Percentiles rank a stretch among this genome's conserved stretches.
Evolutionary conservation across 2,113 vertebrate genomes (phyloP).

Genomic region (Cercopithecus mona): DNA sequence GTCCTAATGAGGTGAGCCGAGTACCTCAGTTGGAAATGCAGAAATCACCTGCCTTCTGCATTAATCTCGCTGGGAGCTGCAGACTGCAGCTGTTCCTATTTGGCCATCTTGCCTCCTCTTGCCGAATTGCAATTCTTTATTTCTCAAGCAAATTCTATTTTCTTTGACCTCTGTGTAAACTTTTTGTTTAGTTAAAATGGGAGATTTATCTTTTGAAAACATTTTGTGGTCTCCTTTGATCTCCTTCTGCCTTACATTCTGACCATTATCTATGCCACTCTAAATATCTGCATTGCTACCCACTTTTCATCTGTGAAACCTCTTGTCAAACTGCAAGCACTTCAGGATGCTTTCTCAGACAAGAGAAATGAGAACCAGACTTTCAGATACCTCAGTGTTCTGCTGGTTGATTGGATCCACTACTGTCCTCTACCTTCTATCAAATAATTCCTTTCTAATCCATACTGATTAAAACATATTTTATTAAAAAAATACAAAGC

Average conservation of each 20-base stretch:
- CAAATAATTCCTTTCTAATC: background rate
- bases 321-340: background rate
- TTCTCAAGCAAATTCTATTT: background rate
- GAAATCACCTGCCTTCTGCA: too few species aligned
- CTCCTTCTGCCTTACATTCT: background rate
- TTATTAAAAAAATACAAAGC: background rate
- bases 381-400: background rate
- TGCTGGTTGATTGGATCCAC: background rate
- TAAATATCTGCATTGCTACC: background rate
- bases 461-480: background rate
- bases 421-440: background rate
- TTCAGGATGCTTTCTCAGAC: background rate
- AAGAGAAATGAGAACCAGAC: background rate
- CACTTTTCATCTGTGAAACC: background rate
- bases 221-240: background rate
- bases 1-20: too few species aligned
- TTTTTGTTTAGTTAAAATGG: background rate
- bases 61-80: too few species aligned
- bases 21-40: too few species aligned
- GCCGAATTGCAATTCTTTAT: too few species aligned
- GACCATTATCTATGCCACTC: background rate
- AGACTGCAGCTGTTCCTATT: too few species aligned
- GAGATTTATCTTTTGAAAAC: background rate
- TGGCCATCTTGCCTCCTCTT: too few species aligned
- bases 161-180: background rate